These are phyloP conservation scores for Muscidifurax raptorellus DNA, from an alignment of 1,140 invertebrate genomes.

Conservation along the genomic window DNA sequence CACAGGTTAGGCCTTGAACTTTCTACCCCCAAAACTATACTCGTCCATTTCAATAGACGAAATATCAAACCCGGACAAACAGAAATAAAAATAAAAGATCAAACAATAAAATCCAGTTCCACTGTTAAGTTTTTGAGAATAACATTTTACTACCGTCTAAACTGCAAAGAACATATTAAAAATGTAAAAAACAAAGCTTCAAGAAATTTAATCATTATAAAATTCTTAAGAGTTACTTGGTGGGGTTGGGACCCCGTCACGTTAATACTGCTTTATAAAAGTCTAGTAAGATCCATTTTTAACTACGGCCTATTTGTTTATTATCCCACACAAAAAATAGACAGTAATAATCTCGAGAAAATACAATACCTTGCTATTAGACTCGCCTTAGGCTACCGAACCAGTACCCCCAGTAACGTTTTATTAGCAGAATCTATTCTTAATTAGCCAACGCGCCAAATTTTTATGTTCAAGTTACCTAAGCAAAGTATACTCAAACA, in stretches of 20 bases:
- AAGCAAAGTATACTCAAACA: background rate
- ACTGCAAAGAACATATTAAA: background rate
- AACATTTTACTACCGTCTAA: background rate
- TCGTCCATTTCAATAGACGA: background rate
- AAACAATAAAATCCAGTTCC: background rate
- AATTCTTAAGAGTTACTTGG: constrained; percentile 40
- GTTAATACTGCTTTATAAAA: constrained; percentile 14
- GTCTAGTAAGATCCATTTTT: constrained; percentile 15
- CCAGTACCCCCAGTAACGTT: constrained; percentile 37
- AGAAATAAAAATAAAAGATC: background rate
- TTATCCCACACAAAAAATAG: constrained; percentile 19
- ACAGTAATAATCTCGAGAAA: constrained; percentile 23
- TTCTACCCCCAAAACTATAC: background rate
- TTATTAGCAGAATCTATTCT: constrained; percentile 42
- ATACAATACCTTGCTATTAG: constrained; percentile 35
- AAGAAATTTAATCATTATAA: background rate
- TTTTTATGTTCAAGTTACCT: constrained; percentile 28
- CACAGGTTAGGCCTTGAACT: background rate
- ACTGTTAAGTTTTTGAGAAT: background rate
- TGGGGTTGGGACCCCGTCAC: constrained; percentile 39
- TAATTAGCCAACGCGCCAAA: constrained; percentile 4
- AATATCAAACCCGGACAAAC: background rate
- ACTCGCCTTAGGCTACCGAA: constrained; percentile 14
- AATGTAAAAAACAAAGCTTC: background rate
- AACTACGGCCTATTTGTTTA: constrained; percentile 40